Base-by-base conservation (phyloP, 2,113 vertebrate species). In the Plecotus auritus region DNA sequence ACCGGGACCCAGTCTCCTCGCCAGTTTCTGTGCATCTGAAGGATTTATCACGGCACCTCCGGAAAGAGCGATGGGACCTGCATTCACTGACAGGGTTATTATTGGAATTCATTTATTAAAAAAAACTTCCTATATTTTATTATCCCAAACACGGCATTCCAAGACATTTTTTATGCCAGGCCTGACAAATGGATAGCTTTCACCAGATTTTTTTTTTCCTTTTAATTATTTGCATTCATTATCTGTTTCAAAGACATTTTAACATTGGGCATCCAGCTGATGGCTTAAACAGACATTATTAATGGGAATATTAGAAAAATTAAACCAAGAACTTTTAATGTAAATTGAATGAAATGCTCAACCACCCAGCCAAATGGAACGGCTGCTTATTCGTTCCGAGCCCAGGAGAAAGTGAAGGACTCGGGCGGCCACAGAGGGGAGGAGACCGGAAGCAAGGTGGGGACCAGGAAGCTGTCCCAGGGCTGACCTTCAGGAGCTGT, bases 241-340 rank as follows among this genome's bases (percentile, higher is more conserved):
- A 93, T 96, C 96, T 95, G 37, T 95, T 98, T 98, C 94, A 97
- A 97, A 98, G 95, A 88, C 77, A 91, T 96, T 97, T 98, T 98
- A 97, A 95, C 96, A 88, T 95, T 97, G 96, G 61, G 87, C 91
- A 96, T 96, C 95, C 85, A 92, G 96, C 76, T 95, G 93, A 97
- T 96, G 37, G 96, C 90, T 98, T 97, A 96, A 97, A 80, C 61
- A 93, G 91, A 95, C 61, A 45, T 96, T 97, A 97, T 97, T 97
- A 97, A 98, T 96, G 86, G 89, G 95, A 96, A 94, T 97, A 97
- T 97, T 96, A 97, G 97, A 96, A 94, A 97, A 98, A 97, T 98
- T 97, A 95, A 96, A 97, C 97, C 96, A 90, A 59, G 96, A 94
- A 95, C 86, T 51, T 87, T 95, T 94, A 96, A 94, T 90, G 35